A percentile compares a stretch with the other conserved stretches of the same genome.
Conservation (phyloP, 2,888 invertebrate genomes). For the Lordiphosa andalusiaca region DNA sequence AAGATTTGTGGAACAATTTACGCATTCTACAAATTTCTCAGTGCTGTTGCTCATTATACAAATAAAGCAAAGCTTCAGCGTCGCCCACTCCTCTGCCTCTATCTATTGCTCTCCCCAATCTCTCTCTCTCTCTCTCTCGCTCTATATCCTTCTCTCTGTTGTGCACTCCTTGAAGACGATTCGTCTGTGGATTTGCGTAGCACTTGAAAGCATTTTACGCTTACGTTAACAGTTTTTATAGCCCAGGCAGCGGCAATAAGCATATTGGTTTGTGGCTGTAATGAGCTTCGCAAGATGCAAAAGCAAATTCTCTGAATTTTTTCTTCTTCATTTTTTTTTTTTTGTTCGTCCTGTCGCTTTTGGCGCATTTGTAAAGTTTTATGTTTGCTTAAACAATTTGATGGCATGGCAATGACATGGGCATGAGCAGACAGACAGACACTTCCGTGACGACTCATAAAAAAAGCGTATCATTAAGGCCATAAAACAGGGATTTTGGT, state of each 20-base stretch:
- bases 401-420: conserved; percentile 44
- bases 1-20: conserved; percentile 14
- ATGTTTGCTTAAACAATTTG: conserved; percentile 72
- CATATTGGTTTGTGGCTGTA: conserved; percentile 71
- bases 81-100: conserved; percentile 3
- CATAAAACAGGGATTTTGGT: conserved; percentile 66
- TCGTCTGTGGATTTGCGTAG: conserved; percentile 56
- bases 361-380: conserved; percentile 67
- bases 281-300: conserved; percentile 57
- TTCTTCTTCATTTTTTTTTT: conserved; percentile 22
- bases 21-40: conserved; percentile 18
- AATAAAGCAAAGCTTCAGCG: conserved; percentile 6
- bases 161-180: conserved; percentile 25
- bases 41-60: conserved; percentile 49
- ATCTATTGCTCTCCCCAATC: background rate
- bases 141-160: conserved; percentile 5
- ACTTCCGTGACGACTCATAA: conserved; percentile 67
- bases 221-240: conserved; percentile 74
- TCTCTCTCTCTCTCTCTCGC: background rate
- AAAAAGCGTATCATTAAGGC: conserved; percentile 70
- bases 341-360: conserved; percentile 15
- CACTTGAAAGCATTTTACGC: conserved; percentile 73
- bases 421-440: conserved; percentile 22
- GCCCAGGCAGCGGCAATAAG: conserved; percentile 61
- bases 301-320: conserved; percentile 50